Evolutionary conservation across 2,888 invertebrate genomes (phyloP), one percentile per base, ranked within the genome.

Genomic region (Automeris io): DNA sequence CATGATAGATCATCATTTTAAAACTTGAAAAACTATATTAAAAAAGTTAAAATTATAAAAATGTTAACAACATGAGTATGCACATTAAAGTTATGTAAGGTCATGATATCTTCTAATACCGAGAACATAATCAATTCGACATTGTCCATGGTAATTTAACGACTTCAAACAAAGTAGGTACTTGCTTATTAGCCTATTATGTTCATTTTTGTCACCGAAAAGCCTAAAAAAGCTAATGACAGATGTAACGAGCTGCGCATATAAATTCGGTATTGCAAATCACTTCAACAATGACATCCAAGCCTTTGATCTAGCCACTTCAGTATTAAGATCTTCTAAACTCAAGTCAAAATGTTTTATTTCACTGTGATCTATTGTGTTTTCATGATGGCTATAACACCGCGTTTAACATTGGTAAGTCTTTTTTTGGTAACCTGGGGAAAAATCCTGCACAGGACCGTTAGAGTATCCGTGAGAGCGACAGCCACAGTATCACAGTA

Each of bases 331-430:
- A 23, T 22, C 21, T 37, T 9, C 37, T 35, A 34, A 32, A n/a
- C 3, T 25, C 25, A 24, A 38, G 34, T 26, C 12, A 70, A 60
- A 51, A 78, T 78, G 78, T 51, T 54, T 6, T 61, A 55, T 31
- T 6, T 43, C 11, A 42, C 54, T 2, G 25, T 59, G 37, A 45
- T 66, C 2, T 11, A 69, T 26, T 63, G 54, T 42, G 63, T 50
- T 33, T 50, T 53, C 39, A 48, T 51, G 61, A 37, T 65, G 40
- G 55, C 51, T 22, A 42, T 71, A 9, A 54, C 57, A 2, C 63
- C 70, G 0, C 55, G 54, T 41, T 42, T 62, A 19, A 47, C 46
- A 21, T 40, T 39, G 41, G 75, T 75, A 56, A 73, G 70, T n/a
- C n/a, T n/a, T n/a, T n/a, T n/a, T n/a, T n/a, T n/a, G n/a, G n/a